These are phyloP conservation scores for Panopea generosa DNA, from an alignment of 2,888 invertebrate species.

Conservation along the genomic window DNA sequence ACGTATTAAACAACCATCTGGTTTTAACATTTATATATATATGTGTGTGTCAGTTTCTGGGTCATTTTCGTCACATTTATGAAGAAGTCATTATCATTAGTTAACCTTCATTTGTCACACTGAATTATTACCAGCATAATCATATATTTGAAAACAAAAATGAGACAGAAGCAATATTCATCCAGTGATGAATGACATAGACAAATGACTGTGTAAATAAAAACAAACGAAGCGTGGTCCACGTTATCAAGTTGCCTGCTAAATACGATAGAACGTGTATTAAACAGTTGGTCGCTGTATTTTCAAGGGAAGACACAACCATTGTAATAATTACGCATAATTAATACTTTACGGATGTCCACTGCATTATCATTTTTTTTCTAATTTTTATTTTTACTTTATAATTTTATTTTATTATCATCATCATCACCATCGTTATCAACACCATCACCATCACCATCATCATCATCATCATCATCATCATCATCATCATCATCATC, in stretches of 20 bases:
- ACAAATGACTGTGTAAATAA: slow-evolving; percentile 9
- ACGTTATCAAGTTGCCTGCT: too few relatives aligned
- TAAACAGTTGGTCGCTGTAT: too few relatives aligned
- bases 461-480: neutral
- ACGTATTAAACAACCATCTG: too few relatives aligned
- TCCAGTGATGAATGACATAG: slow-evolving; percentile 27
- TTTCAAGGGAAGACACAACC: too few relatives aligned
- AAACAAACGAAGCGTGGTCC: too few relatives aligned
- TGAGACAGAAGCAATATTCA: slow-evolving; percentile 42
- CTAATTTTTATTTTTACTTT: too few relatives aligned
- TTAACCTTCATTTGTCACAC: slow-evolving; percentile 49
- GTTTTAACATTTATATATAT: neutral
- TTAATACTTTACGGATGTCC: too few relatives aligned
- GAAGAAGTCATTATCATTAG: slow-evolving; percentile 26
- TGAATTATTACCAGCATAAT: slow-evolving; percentile 26
- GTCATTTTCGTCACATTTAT: slow-evolving; percentile 11
- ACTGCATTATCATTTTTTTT: too few relatives aligned
- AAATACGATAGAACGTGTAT: too few relatives aligned
- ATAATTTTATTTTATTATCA: neutral
- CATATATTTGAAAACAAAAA: slow-evolving; percentile 35
- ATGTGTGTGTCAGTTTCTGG: neutral
- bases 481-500: neutral
- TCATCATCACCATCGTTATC: too few relatives aligned
- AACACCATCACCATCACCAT: neutral
- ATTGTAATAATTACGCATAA: too few relatives aligned